Base-by-base conservation (phyloP, 1,140 invertebrate species). In the Aleiodes sp. region DNA sequence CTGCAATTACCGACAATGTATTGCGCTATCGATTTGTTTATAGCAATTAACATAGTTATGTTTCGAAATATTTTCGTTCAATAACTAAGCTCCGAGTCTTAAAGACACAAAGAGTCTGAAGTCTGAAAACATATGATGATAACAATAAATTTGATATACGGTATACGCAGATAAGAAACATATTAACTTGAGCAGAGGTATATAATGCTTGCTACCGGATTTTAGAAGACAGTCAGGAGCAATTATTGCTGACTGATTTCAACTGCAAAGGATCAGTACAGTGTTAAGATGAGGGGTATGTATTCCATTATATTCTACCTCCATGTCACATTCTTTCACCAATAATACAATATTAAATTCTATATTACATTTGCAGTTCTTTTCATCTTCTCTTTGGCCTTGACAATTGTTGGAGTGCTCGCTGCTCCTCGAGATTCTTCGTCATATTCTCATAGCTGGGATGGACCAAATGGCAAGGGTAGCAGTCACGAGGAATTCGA, bases 101-200 rank as follows among this genome's bases (percentile, higher is more conserved):
- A 39, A 28, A 14, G 46, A 31, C 2, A 26, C 16, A 33, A 16
- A 9, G 28, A 10, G 12, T 33, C 10, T 65, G 29, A n/a, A 64
- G 29, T 52, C 64, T 52, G n/a, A 19, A 35, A 29, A 12, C 64
- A 57, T 65, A 65, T 57, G 64, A 65, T 33, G 52, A 52, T 65
- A 65, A 31, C 64, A 56, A 65, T 65, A 65, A 65, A 65, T 65
- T 65, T 65, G 12, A 46, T 52, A 9, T n/a, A 35, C 29, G 8
- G 14, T 28, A 33, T 19, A n/a, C 28, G 6, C 3, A 65, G 64
- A 65, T 65, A 65, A 65, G 41, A 33, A 21, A 24, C 24, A 12
- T 9, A 4, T 56, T 35, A n/a, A n/a, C 10, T 46, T 56, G 21
- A 43, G 41, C 2, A 28, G 10, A 4, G 29, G 43, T 65, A 65